Evolutionary conservation across 2,113 vertebrate species (phyloP), one percentile per base, ranked within the genome.

Genomic region (Puffinus mauretanicus): DNA sequence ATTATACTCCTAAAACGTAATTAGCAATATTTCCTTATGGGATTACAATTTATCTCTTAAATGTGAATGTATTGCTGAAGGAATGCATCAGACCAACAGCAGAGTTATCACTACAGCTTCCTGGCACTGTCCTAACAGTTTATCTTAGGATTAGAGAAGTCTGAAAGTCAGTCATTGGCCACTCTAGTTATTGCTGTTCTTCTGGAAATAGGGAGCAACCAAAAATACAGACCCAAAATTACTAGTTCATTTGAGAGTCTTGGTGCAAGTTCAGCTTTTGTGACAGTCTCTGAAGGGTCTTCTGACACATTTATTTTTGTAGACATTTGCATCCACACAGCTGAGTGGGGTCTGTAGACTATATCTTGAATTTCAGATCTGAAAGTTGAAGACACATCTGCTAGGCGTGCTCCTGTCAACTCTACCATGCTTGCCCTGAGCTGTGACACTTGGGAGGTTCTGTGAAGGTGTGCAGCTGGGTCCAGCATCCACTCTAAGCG

Each of bases 21-120:
- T 94, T 95, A 95, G 61, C 61, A 66, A 32, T 67, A 88, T 51
- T 26, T 91, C 51, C 72, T 51, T 62, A 67, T n/a, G 51, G n/a
- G 58, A 78, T 95, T 88, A 61, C 38, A 86, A 11, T 78, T 60
- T 93, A 46, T 95, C 58, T 82, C 60, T 85, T 91, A 55, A 80
- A 88, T 80, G 77, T 21, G 29, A 93, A 54, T 55, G 15, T 29
- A 51, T 20, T 88, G 57, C 70, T 93, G 78, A 73, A 51, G 42
- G 26, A 91, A 77, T 64, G 10, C 29, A 34, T 76, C 40, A 79
- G 34, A 64, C 61, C 79, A 47, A 79, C 49, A 93, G 75, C 40
- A 62, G 25, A 92, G 34, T 58, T 69, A 78, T 60, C 44, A 38
- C 34, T 57, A 44, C 30, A 62, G 9, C 40, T 79, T 93, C 46